Base-by-base conservation (phyloP, 2,113 vertebrate genomes). In the Xyliphius kryptos region DNA sequence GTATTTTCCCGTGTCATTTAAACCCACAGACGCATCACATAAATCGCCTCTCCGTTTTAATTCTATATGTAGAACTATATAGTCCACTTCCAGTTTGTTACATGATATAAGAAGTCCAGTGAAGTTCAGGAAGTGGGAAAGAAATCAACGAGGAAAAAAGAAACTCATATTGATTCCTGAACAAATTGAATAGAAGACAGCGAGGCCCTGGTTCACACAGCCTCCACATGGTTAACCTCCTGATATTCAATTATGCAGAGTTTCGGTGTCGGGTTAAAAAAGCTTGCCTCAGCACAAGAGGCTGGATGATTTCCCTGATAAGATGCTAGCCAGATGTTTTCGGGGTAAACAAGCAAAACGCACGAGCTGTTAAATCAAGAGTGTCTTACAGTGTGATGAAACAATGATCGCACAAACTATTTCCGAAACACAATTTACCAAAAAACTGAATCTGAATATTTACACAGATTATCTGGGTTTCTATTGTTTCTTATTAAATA, bases 211-310 rank as follows among this genome's bases (percentile, higher is more conserved):
- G 43, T 49, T 56, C 17, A 49, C 63, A 56, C 2, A 36, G 38
- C 12, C 20, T 19, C 19, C 8, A n/a, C 43, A 56, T 14, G 52
- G 53, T 65, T 48, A 22, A 13, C 53, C 51, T 9, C 37, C 22
- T 22, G 38, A 40, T 61, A 68, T 48, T 68, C 16, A 68, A 68
- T 61, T 48, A 54, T 38, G 41, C 21, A 37, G 47, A 40, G 37
- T 59, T 59, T 53, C 46, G 49, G 56, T 67, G 56, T 61, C 41
- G 11, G 9, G 16, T 61, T 60, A 19, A 22, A 40, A 61, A 60
- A 47, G 26, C 36, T 47, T 67, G 11, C 38, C 64, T 46, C 22
- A 21, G 20, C 49, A 68, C 13, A 32, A 53, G n/a, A 32, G 26
- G 26, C 26, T 32, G 26, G 26, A 32, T 32, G 26, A 37, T 59